Conservation (phyloP, 2,797 vertebrate genomes). For the Amblyopsis hoosieri region DNA sequence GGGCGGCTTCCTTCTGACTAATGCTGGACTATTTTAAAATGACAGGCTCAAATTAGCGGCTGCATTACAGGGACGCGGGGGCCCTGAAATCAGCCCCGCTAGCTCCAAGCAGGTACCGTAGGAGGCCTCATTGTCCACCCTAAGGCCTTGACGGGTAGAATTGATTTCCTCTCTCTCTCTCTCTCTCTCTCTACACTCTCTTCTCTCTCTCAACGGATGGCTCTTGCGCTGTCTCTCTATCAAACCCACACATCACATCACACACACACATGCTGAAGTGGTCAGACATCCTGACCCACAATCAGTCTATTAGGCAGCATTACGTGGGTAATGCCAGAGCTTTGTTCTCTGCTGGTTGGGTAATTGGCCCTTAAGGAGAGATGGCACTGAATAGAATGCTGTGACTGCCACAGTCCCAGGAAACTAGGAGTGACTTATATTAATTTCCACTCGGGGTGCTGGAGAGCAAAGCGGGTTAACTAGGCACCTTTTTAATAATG, state of each 20-base stretch:
- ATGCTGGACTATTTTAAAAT: constrained; percentile 75
- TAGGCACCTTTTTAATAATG: constrained; percentile 73
- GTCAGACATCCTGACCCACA: constrained; percentile 59
- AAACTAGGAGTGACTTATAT: constrained; percentile 57
- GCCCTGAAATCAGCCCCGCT: constrained; percentile 46
- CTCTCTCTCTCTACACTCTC: constrained; percentile 5
- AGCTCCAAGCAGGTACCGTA: constrained; percentile 37
- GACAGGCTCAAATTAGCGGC: constrained; percentile 72
- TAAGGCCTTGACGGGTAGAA: constrained; percentile 45
- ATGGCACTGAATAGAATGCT: constrained; percentile 49
- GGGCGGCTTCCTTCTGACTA: constrained; percentile 66
- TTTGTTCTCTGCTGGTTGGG: constrained; percentile 55
- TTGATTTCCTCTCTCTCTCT: constrained; percentile 31
- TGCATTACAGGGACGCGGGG: constrained; percentile 45
- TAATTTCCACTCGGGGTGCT: constrained; percentile 70
- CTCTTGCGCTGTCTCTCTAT: constrained; percentile 4
- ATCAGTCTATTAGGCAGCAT: constrained; percentile 64
- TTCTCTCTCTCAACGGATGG: constrained; percentile 14
- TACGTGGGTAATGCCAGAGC: constrained; percentile 54
- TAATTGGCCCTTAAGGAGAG: constrained; percentile 67
- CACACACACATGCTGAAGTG: constrained; percentile 38
- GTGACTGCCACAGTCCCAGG: constrained; percentile 48
- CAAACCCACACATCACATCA: not conserved
- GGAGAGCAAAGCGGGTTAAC: constrained; percentile 70
- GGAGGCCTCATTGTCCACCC: constrained; percentile 39